phyloP scores from a whole-genome alignment of 2,797 vertebrate species.

The Pristis pectinata region DNA sequence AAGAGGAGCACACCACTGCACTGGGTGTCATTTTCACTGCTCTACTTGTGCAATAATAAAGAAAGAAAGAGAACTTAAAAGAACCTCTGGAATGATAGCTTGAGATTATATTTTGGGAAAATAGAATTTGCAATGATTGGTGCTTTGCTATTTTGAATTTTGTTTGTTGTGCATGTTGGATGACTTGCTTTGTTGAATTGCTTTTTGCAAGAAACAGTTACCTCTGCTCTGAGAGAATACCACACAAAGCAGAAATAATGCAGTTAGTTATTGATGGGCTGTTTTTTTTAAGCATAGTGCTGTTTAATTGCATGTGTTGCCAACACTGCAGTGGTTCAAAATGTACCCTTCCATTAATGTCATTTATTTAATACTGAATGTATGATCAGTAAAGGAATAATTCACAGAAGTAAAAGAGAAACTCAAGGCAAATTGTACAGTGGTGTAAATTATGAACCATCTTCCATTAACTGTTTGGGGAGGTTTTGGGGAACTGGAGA shows the following conservation, averaged over 20 bases:
- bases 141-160: not conserved
- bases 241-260: constrained; percentile 13
- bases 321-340: not conserved
- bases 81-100: not conserved
- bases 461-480: too few relatives aligned
- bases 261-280: constrained; percentile 5
- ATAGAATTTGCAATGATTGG: not conserved
- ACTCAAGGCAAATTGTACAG: not conserved
- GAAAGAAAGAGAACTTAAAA: too few relatives aligned
- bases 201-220: not conserved
- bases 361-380: not conserved
- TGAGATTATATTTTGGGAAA: not conserved
- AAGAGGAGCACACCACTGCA: too few relatives aligned
- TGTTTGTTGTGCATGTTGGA: not conserved
- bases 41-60: too few relatives aligned
- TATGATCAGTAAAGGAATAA: not conserved
- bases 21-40: too few relatives aligned
- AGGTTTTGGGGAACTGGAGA: not conserved
- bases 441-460: not conserved
- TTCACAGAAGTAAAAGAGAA: not conserved
- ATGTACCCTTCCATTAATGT: not conserved
- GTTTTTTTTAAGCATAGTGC: not conserved
- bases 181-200: not conserved
- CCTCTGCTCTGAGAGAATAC: not conserved
- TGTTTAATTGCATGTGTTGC: not conserved